Evolutionary conservation across 2,888 invertebrate species (phyloP), one percentile per base, ranked within the genome.

Genomic region (Lydus trimaculatus): DNA sequence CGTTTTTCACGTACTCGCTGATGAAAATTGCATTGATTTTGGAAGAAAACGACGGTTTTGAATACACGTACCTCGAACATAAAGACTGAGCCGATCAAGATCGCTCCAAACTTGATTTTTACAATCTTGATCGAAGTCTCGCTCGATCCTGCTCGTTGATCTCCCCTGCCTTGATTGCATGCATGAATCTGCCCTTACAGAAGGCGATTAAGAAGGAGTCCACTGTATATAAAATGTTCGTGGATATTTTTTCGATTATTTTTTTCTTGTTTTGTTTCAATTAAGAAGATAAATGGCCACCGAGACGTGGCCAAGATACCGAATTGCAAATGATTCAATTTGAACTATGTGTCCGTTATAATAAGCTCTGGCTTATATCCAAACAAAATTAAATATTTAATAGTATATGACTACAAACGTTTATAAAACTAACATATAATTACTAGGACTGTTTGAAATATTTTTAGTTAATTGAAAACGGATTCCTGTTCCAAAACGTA

Each of bases 341-440:
- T 43, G 39, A 56, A 63, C 62, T 56, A 66, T 65, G 63, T 63
- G 69, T 69, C 64, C 36, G 31, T 60, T 59, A 61, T 67, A 67
- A 70, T 65, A 68, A 68, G 56, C 31, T 64, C 67, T 78, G 78
- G 78, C 72, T 36, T n/a, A 17, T 58, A 25, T 69, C 78, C 77
- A 77, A 72, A 72, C 69, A 69, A 70, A 72, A 74, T 76, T 75
- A 75, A 72, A 72, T 69, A 71, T 74, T 73, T 78, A 76, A 78
- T 76, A 73, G 75, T 64, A 70, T 75, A 76, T 72, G 75, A 74
- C 74, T 72, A 72, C 74, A 72, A 76, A 73, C 74, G 73, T 73
- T 78, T 76, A 74, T 71, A 71, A 69, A 69, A 73, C 76, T 75
- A 72, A 75, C 71, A 73, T 67, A 68, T 75, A 75, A 77, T 77